phyloP scores from a whole-genome alignment of 2,797 vertebrate species.

The Pteronotus mesoamericanus region DNA sequence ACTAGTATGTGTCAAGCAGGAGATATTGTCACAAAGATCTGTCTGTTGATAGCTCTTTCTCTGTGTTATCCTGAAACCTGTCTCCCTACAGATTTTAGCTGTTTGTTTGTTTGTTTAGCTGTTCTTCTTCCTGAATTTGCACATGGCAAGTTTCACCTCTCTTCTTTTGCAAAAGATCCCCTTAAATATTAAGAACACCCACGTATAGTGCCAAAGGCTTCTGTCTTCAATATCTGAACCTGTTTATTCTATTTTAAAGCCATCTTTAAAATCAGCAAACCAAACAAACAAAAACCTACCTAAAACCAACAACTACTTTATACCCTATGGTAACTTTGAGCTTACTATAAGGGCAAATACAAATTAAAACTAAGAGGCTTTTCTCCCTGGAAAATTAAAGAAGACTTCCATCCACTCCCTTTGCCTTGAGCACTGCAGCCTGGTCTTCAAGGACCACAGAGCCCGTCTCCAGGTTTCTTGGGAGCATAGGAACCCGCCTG shows the following conservation, averaged over 20 bases:
- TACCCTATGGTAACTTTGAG: not conserved
- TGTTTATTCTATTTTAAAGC: not conserved
- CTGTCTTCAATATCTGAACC: not conserved
- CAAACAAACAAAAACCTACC: not conserved
- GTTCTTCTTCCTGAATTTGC: not conserved
- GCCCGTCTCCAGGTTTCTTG: not conserved
- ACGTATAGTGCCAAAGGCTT: not conserved
- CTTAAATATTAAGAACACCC: not conserved
- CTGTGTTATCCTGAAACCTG: not conserved
- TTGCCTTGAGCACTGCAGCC: not conserved
- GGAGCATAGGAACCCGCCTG: not conserved
- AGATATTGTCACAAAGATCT: fast-evolving
- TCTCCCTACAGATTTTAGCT: not conserved
- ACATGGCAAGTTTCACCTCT: not conserved
- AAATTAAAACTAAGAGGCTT: not conserved
- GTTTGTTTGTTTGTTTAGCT: not conserved
- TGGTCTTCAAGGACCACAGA: not conserved
- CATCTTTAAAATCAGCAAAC: not conserved
- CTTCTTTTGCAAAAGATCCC: not conserved
- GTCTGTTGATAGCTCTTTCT: not conserved
- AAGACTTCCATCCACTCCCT: not conserved
- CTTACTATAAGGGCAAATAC: not conserved
- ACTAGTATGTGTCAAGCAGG: not conserved
- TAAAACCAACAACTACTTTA: not conserved
- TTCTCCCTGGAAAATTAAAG: not conserved